Base-by-base conservation (phyloP, 2,113 vertebrate genomes). In the Phalacrocorax carbo region DNA sequence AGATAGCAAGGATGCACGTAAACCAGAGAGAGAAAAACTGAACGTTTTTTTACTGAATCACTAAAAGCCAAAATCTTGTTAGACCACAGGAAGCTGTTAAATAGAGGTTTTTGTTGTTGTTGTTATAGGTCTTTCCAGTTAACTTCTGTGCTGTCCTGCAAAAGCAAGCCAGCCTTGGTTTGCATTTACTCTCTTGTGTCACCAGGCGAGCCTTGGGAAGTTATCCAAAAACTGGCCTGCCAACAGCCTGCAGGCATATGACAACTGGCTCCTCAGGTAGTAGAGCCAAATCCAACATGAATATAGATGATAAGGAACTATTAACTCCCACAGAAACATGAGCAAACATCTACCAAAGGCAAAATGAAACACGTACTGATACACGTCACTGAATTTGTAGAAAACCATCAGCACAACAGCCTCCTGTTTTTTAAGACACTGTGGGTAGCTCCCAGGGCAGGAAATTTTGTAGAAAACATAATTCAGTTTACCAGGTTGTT, bases 191-290 rank as follows among this genome's bases (percentile, higher is more conserved):
- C 57, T 93, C 62, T 71, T 87, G 48, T 82, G 36, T 90, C 86
- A 97, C 86, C 90, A 93, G 92, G 82, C 92, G 92, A 94, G 86
- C 71, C 87, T 92, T 86, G 81, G 88, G 69, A 95, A 81, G 86
- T 38, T 87, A 87, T 93, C 94, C 66, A 88, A 29, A 93, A 91
- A 38, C 46, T 54, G 60, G 65, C 88, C 92, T 96, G 94, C 95
- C 87, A 94, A 79, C 58, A 81, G 52, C 72, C 87, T 83, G 70
- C 54, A 51, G 86, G 93, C 75, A 49, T 32, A 23, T 48, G 57
- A 77, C 2, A 40, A 69, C 65, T 51, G 72, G 55, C 36, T 94
- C 20, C 55, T 92, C 79, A 69, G 69, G 85, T 23, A 66, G 51
- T 81, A 69, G 51, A 95, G 83, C 69, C 92, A 95, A 88, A 93